phyloP scores from a whole-genome alignment of 2,888 invertebrate species.

The Acanthosepion pharaonis region DNA sequence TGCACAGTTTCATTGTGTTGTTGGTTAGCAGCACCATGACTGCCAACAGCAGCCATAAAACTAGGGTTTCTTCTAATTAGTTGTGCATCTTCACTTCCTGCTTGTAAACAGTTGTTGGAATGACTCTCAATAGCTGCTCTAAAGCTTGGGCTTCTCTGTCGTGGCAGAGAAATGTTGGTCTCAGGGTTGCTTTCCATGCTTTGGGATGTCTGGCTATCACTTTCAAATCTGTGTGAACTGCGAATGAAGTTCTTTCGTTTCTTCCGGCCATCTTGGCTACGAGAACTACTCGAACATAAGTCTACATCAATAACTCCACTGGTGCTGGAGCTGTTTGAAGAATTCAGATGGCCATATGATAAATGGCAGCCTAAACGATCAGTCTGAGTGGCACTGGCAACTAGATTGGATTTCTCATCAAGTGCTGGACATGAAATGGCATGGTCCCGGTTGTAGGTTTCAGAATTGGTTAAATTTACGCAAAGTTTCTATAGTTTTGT shows the following conservation, averaged over 20 bases:
- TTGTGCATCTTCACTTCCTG: background rate
- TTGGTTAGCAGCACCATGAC: background rate
- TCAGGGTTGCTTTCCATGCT: constrained; percentile 53
- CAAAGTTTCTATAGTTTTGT: constrained; percentile 42
- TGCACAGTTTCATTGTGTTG: constrained; percentile 48
- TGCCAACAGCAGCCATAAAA: constrained; percentile 47
- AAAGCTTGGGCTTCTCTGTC: constrained; percentile 55
- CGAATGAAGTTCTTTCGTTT: constrained; percentile 53
- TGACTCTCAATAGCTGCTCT: constrained; percentile 55
- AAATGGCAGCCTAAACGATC: constrained; percentile 43
- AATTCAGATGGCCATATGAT: constrained; percentile 52
- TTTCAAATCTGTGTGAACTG: constrained; percentile 51
- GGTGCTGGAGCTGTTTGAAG: constrained; percentile 64
- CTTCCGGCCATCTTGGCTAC: constrained; percentile 53
- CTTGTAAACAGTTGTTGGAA: background rate
- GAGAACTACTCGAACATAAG: constrained; percentile 57
- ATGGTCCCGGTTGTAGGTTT: constrained; percentile 44
- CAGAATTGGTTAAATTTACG: background rate
- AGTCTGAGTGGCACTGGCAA: constrained; percentile 47
- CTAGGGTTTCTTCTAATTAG: background rate
- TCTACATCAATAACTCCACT: constrained; percentile 58
- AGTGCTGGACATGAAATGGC: constrained; percentile 50
- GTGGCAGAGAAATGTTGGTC: constrained; percentile 48
- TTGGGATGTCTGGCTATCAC: constrained; percentile 52
- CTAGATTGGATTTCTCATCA: constrained; percentile 45